Conservation (phyloP, 2,113 vertebrate genomes). For the Coracopsis vasa region DNA sequence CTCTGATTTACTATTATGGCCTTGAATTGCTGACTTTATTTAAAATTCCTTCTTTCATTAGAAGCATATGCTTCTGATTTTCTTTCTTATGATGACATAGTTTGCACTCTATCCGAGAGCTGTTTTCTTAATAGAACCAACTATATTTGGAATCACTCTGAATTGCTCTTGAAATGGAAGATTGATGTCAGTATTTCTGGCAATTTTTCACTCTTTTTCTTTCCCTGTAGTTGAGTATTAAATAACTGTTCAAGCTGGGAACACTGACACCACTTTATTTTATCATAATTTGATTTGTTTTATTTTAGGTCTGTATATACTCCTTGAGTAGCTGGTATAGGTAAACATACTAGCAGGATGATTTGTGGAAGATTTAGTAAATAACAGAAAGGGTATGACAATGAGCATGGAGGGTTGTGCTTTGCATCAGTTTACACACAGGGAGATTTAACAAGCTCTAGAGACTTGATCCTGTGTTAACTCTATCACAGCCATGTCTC, state of each 20-base stretch:
- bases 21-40: neutral
- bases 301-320: neutral
- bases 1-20: neutral
- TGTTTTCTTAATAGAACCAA: conserved; percentile 29
- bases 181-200: conserved; percentile 40
- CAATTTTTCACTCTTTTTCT: neutral
- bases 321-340: neutral
- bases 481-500: neutral
- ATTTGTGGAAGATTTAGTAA: neutral
- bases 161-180: conserved; percentile 40
- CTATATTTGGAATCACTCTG: conserved; percentile 54
- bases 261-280: neutral
- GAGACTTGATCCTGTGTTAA: neutral
- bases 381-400: neutral
- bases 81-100: conserved; percentile 7
- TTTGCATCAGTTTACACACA: neutral
- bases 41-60: conserved; percentile 1
- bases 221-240: neutral
- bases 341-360: neutral
- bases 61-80: conserved; percentile 42
- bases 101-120: conserved; percentile 8
- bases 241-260: neutral
- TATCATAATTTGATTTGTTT: neutral
- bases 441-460: neutral
- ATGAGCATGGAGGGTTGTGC: neutral